Base-by-base conservation (phyloP, 2,113 vertebrate genomes). In the Brachypodius melanocephalos region DNA sequence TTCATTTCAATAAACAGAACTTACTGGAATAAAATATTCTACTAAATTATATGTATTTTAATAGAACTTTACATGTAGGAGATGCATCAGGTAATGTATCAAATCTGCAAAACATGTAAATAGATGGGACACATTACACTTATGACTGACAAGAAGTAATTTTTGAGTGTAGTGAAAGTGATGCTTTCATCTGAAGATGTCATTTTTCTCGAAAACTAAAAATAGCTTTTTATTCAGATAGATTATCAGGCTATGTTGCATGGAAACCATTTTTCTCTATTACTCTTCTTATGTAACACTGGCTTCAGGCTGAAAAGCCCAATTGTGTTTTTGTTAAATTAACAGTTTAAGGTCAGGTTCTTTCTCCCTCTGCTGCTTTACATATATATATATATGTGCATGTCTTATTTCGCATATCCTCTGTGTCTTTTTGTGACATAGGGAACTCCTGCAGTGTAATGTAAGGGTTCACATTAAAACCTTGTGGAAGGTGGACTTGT, bases 181-280 rank as follows among this genome's bases (percentile, higher is more conserved):
- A 82, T 93, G 90, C 91, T 96, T 96, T 95, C 75, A 82, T 95
- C 66, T 92, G 85, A 96, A 85, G 81, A 96, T 90, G 93, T 95
- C 3, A 87, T 97, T 96, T 95, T 96, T 48, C 82, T 86, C 45
- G 17, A 95, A 96, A 88, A 55, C 95, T 97, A 96, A 98, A 97
- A 97, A 97, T 97, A 97, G 80, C 40, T 61, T 93, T 67, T 82
- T 93, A 71, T 69, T 95, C 89, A 96, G 94, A 88, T 90, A 93
- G 90, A 95, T 94, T 90, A 94, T 90, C 74, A 85, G 81, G 54
- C 92, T 83, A 25, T 34, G 90, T 92, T 92, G 93, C 93, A 63
- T 93, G 75, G 93, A 97, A 93, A 95, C 96, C 91, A 84, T 96
- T 97, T 96, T 90, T 96, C 93, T 96, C 76, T 73, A 43, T 92